phyloP scores from a whole-genome alignment of 2,113 vertebrate genomes.

The Equus quagga region DNA sequence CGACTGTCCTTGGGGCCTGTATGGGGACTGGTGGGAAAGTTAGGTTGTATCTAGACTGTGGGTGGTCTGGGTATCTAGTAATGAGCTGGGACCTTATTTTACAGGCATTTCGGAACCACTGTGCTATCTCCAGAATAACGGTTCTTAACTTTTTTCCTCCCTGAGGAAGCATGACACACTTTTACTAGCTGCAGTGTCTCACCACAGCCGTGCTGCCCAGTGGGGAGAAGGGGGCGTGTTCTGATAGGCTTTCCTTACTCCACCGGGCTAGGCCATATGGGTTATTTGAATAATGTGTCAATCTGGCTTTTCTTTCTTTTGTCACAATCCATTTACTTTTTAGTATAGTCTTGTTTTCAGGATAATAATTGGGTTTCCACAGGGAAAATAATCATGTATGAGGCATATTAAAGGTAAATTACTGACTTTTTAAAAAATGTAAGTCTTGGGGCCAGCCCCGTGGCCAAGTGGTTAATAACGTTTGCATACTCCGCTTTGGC shows the following conservation, averaged over 20 bases:
- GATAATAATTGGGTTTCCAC: slow-evolving; percentile 13
- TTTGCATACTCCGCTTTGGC: too few species aligned
- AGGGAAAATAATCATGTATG: slow-evolving; percentile 9
- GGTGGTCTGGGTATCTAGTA: background rate
- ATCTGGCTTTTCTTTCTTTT: slow-evolving; percentile 16
- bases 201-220: background rate
- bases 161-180: background rate
- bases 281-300: background rate
- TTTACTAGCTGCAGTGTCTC: background rate
- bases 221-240: background rate
- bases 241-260: background rate
- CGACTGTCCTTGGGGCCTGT: background rate
- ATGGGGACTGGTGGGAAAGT: background rate
- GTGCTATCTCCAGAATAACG: background rate
- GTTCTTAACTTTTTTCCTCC: background rate
- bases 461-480: too few species aligned
- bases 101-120: background rate
- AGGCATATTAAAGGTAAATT: slow-evolving; percentile 24
- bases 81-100: background rate
- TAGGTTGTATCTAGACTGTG: background rate
- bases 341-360: slow-evolving; percentile 24
- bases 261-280: background rate
- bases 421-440: background rate
- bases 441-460: background rate
- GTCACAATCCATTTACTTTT: background rate